These are phyloP conservation scores for Scarus forsteni DNA, from an alignment of 2,797 vertebrate species.

Conservation along the genomic window DNA sequence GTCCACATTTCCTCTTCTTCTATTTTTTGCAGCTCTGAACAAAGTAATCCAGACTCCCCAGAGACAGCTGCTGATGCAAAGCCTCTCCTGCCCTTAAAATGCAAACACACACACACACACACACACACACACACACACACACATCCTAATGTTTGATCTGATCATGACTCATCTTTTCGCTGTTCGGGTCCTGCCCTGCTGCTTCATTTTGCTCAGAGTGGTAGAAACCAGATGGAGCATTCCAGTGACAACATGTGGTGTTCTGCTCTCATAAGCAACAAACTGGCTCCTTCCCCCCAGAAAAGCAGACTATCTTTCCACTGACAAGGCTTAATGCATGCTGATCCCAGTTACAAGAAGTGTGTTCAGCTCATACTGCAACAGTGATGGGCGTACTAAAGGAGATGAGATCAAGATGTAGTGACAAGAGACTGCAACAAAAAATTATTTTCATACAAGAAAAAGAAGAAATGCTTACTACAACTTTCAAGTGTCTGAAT, in stretches of 20 bases:
- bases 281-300: background rate
- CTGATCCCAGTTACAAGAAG: constrained; percentile 32
- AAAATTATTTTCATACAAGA: background rate
- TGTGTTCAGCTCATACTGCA: background rate
- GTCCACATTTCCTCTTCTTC: background rate
- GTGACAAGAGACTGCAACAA: background rate
- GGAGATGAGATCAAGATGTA: constrained; percentile 9
- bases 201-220: constrained; percentile 16
- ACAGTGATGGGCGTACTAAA: background rate
- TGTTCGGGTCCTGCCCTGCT: background rate
- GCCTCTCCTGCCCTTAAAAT: constrained; percentile 2
- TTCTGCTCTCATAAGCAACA: constrained; percentile 15
- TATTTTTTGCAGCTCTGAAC: background rate
- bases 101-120: background rate
- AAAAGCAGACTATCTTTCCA: background rate
- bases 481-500: no score
- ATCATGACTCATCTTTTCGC: constrained; percentile 22
- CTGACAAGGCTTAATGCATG: constrained; percentile 20
- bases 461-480: background rate
- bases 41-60: constrained; percentile 1
- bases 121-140: background rate
- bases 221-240: constrained; percentile 48
- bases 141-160: constrained; percentile 11
- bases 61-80: constrained; percentile 5
- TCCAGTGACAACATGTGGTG: constrained; percentile 42